Conservation (phyloP, 2,797 vertebrate genomes). For the Protosalanx chinensis region DNA sequence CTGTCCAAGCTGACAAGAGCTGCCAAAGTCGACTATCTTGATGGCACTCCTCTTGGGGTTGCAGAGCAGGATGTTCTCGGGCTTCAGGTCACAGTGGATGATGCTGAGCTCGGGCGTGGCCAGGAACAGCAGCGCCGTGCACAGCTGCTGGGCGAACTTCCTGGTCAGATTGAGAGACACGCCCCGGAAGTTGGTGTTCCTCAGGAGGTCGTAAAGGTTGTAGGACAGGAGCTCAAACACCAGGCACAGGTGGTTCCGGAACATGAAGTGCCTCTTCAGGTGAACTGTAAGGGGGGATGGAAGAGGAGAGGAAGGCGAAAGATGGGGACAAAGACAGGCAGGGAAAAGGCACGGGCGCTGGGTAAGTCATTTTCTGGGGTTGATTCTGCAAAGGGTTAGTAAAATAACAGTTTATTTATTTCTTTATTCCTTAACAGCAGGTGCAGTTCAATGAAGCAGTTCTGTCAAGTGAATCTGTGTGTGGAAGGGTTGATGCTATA, state of each 20-base stretch:
- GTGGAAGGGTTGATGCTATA: constrained; percentile 2
- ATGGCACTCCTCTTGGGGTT: constrained; percentile 89
- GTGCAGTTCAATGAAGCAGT: not conserved
- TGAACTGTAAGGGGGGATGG: not conserved
- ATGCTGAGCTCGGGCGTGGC: constrained; percentile 90
- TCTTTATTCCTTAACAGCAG: not conserved
- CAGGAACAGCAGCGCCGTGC: constrained; percentile 87
- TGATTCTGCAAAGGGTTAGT: not conserved
- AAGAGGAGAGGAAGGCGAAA: not conserved
- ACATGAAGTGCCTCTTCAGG: constrained; percentile 87
- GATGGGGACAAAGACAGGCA: not conserved
- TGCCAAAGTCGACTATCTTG: constrained; percentile 90
- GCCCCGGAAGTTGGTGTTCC: constrained; percentile 90
- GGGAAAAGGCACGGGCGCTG: not conserved
- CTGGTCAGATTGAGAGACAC: constrained; percentile 87
- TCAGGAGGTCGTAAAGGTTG: constrained; percentile 86
- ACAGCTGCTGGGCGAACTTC: constrained; percentile 90
- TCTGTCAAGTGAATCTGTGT: not conserved
- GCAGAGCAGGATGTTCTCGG: constrained; percentile 88
- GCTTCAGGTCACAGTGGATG: constrained; percentile 94
- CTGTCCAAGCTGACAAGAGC: constrained; percentile 86
- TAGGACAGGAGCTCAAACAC: constrained; percentile 91
- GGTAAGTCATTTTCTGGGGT: not conserved
- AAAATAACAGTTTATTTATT: not conserved
- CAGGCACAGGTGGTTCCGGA: constrained; percentile 90